Base-by-base conservation (phyloP, 2,888 invertebrate genomes). In the Baronia brevicornis region DNA sequence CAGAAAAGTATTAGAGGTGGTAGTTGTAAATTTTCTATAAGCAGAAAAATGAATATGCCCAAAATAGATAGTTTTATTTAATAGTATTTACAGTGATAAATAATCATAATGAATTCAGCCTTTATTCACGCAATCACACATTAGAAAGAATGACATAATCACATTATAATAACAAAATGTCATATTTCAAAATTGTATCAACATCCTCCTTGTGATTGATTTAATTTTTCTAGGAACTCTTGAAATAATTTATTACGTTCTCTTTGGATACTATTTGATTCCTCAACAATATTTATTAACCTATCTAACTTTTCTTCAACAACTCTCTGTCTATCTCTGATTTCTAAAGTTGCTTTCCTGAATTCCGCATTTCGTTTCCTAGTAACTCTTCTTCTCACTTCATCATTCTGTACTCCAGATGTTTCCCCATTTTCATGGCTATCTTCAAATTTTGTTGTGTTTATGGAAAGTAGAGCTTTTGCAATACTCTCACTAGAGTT, bases 291-390 rank as follows among this genome's bases (percentile, higher is more conserved):
- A 61, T 61, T 71, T 33, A 84, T 75, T 46, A 84, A 39, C 36
- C 67, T 75, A 64, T 84, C 80, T 57, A 84, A 50, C 39, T 84
- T 84, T 18, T 73, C 70, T 48, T 84, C 84, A 0, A 84, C 74
- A n/a, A 60, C 52, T 35, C 58, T 57, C 40, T 84, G 84, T 19
- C 84, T 60, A 27, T 79, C 79, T 40, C 69, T 63, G 60, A 84
- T 71, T 56, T 84, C 82, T 39, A 69, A 38, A 2, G 80, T 69
- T 1, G 70, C 68, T 52, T 77, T 80, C 21, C 64, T 61, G 28
- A 84, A 72, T 23, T 79, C 78, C 9, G 66, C 65, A 43, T 63
- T 67, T 14, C 72, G 56, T 50, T 66, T 77, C 21, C 60, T 67
- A 5, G 54, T 55, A 7, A 65, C 30, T 40, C 66, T 70, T 28